phyloP scores from a whole-genome alignment of 2,797 vertebrate genomes.

The Coregonus suidteri region DNA sequence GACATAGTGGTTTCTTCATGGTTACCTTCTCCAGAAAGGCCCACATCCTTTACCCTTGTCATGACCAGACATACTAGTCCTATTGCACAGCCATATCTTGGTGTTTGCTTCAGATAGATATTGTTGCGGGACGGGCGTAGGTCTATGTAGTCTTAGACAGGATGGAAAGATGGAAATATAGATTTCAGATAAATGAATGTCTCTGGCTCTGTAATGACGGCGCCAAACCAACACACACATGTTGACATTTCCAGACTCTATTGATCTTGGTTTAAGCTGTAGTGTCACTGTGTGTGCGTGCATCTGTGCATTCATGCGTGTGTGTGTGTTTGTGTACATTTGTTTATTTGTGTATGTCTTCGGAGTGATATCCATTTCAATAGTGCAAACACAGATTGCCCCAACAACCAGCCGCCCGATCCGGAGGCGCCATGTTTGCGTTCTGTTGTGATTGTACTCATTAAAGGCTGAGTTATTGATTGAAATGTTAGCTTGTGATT shows the following conservation, averaged over 20 bases:
- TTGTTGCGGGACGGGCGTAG: slow-evolving; percentile 23
- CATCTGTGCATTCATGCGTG: no score
- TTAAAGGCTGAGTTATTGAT: slow-evolving; percentile 36
- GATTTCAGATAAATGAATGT: slow-evolving; percentile 43
- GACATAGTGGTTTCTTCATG: not conserved
- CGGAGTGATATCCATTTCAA: slow-evolving; percentile 22
- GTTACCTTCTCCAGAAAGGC: not conserved
- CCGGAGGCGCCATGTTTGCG: slow-evolving; percentile 30
- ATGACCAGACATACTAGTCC: not conserved
- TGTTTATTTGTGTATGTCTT: not conserved
- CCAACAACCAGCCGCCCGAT: not conserved
- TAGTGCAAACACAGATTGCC: slow-evolving; percentile 29
- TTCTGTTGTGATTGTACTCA: slow-evolving; percentile 11
- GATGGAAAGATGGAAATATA: slow-evolving; percentile 39
- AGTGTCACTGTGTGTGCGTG: not conserved
- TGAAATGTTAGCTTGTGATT: slow-evolving; percentile 29
- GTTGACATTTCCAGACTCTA: slow-evolving; percentile 54
- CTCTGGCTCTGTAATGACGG: slow-evolving; percentile 35
- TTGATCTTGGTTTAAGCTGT: slow-evolving; percentile 44
- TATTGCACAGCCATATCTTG: not conserved
- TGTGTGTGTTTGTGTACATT: not conserved
- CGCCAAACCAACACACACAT: slow-evolving; percentile 26
- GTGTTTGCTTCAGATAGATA: slow-evolving; percentile 21
- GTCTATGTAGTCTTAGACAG: slow-evolving; percentile 15
- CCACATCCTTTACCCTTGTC: not conserved